Conservation (phyloP, 2,113 vertebrate genomes). For the Thermophis baileyi region DNA sequence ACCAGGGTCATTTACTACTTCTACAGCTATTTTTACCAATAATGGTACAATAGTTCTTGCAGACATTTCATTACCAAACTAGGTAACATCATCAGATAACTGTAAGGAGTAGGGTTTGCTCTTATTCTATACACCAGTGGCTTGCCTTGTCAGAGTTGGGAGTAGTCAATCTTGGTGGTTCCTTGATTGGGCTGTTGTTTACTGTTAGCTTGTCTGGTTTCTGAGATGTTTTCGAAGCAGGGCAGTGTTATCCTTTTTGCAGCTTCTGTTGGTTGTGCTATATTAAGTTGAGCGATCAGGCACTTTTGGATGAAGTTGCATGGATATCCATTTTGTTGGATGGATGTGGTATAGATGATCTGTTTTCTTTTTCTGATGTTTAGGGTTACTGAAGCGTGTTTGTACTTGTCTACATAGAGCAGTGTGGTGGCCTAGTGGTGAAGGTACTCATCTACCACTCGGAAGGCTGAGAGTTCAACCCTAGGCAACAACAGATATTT, state of each 20-base stretch:
- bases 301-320: not conserved
- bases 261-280: too few relatives aligned
- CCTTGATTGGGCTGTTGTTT: too few relatives aligned
- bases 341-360: not conserved
- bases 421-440: not conserved
- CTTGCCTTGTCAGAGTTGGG: not conserved
- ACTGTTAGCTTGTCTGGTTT: not conserved
- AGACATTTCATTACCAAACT: not conserved
- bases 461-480: not conserved
- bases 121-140: not conserved
- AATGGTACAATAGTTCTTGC: not conserved
- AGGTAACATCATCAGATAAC: not conserved
- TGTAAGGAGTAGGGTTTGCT: not conserved
- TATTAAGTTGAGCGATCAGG: too few relatives aligned
- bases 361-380: not conserved
- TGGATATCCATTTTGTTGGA: not conserved
- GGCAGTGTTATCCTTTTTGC: too few relatives aligned
- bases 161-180: not conserved
- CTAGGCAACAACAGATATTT: not conserved
- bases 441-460: not conserved
- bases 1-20: not conserved
- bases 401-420: not conserved
- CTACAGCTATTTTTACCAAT: not conserved
- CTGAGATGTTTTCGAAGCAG: not conserved
- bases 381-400: not conserved